Percentiles rank a stretch among this genome's conserved stretches.
Evolutionary conservation across 2,888 invertebrate genomes (phyloP).

Genomic region (Brenthis ino): DNA sequence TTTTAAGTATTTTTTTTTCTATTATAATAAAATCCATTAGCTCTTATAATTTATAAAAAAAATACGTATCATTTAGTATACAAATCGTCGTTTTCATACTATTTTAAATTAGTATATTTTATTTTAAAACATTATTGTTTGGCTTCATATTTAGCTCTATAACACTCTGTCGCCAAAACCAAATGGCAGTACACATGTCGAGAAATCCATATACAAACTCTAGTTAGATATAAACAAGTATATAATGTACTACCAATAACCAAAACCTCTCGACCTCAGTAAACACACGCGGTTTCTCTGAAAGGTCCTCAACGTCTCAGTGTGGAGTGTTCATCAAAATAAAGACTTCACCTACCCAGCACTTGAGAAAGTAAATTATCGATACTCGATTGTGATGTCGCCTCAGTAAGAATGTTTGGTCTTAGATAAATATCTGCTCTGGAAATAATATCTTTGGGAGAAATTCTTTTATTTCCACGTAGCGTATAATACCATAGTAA

Average conservation of each 20-base stretch:
- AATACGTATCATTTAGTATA: too few species aligned
- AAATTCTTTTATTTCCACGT: background rate
- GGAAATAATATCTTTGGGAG: slow-evolving; percentile 4
- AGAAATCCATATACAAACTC: background rate
- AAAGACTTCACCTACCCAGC: slow-evolving; percentile 17
- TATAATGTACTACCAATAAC: slow-evolving; percentile 1
- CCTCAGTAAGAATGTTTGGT: background rate
- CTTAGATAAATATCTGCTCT: slow-evolving; percentile 3
- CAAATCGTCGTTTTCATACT: too few species aligned
- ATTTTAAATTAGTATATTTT: too few species aligned
- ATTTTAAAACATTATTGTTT: too few species aligned
- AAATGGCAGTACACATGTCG: background rate
- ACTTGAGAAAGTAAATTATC: slow-evolving; percentile 21
- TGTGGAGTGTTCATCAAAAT: slow-evolving; percentile 21
- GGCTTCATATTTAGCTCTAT: too few species aligned
- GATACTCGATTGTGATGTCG: slow-evolving; percentile 10
- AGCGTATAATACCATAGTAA: too few species aligned
- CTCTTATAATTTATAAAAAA: too few species aligned
- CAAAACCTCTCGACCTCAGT: slow-evolving; percentile 10
- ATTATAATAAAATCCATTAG: too few species aligned
- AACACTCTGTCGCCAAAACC: background rate
- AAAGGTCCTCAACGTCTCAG: slow-evolving; percentile 4
- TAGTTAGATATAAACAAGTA: slow-evolving; percentile 1
- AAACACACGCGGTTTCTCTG: slow-evolving; percentile 11
- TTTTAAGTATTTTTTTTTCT: too few species aligned